Conservation (phyloP, 2,113 vertebrate species). For the Excalfactoria chinensis region DNA sequence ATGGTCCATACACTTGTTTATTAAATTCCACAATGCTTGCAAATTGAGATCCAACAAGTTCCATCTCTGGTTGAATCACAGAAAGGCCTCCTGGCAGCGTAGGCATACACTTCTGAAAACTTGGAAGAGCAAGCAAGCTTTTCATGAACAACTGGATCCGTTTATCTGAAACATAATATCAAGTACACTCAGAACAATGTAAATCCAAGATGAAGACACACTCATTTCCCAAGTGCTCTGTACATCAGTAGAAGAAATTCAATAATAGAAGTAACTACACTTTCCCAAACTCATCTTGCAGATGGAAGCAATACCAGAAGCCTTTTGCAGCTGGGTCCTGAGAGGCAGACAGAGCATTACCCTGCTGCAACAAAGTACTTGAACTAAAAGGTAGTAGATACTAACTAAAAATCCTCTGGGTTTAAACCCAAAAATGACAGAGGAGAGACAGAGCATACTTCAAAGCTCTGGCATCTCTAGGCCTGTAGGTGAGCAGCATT, state of each 20-base stretch:
- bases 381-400: background rate
- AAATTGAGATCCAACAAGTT: constrained; percentile 82
- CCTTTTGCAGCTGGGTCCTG: background rate
- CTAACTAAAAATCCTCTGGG: background rate
- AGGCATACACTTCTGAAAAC: constrained; percentile 78
- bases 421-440: background rate
- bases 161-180: constrained; percentile 81
- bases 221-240: background rate
- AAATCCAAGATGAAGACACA: background rate
- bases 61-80: constrained; percentile 85
- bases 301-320: background rate
- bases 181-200: background rate
- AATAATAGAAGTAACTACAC: background rate
- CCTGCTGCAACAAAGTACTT: background rate
- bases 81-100: constrained; percentile 85
- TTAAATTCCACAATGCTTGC: constrained; percentile 89
- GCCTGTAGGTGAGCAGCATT: background rate
- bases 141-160: constrained; percentile 87
- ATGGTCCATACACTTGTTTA: constrained; percentile 90
- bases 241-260: background rate
- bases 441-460: background rate
- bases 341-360: background rate
- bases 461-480: background rate
- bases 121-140: constrained; percentile 81
- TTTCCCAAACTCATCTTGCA: accelerated